phyloP scores from a whole-genome alignment of 1,140 invertebrate species.

The Meloidogyne exigua region DNA sequence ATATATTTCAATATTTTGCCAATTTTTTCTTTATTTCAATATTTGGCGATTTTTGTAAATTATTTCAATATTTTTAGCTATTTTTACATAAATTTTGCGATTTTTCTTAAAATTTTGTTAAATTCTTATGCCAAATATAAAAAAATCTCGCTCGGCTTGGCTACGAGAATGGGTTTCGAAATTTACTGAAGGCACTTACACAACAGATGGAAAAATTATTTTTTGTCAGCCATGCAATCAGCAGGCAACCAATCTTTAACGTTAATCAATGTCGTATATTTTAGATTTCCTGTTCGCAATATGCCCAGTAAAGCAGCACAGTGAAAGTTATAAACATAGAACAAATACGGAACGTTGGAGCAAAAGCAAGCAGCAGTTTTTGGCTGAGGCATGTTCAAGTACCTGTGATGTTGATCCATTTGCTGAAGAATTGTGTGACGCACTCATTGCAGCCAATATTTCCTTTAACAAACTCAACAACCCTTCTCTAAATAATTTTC shows the following conservation, averaged over 20 bases:
- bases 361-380: conserved; percentile 2
- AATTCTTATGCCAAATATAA: too few relatives aligned
- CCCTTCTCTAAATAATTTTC: not conserved
- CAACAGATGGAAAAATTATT: not conserved
- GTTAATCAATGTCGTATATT: not conserved
- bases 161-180: conserved; percentile 7
- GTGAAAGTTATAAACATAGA: not conserved
- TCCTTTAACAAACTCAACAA: conserved; percentile 5
- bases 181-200: conserved; percentile 10
- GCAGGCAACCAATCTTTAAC: conserved; percentile 5
- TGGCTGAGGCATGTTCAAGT: not conserved
- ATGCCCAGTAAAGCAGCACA: conserved; percentile 4
- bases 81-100: too few relatives aligned
- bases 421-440: not conserved
- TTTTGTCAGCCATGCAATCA: conserved; percentile 6
- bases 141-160: not conserved
- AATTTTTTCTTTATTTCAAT: too few relatives aligned
- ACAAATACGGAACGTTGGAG: not conserved
- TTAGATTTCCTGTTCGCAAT: not conserved
- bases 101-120: too few relatives aligned
- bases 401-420: not conserved
- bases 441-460: conserved; percentile 12
- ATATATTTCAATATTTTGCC: too few relatives aligned
- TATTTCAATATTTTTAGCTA: too few relatives aligned
- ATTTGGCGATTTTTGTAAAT: too few relatives aligned